phyloP scores from a whole-genome alignment of 2,113 vertebrate species.

The Larimichthys polyactis region DNA sequence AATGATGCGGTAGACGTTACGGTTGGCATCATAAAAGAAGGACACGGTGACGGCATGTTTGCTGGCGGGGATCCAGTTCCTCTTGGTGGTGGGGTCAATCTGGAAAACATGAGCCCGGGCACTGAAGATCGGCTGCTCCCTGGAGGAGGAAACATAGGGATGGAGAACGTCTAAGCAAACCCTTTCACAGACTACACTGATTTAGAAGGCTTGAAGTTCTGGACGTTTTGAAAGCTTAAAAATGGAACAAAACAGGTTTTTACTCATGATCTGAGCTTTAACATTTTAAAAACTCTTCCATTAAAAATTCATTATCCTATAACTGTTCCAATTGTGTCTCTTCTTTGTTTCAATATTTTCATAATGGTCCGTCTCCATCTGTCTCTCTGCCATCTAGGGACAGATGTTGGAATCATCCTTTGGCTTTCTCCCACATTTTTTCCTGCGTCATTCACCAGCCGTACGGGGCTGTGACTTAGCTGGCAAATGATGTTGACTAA shows the following conservation, averaged over 20 bases:
- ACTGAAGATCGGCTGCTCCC: conserved; percentile 98
- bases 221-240: background rate
- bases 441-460: conserved; percentile 31
- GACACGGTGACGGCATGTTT: conserved; percentile 96
- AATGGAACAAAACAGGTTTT: background rate
- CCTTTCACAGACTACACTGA: background rate
- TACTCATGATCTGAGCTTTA: background rate
- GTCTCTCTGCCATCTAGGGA: conserved; percentile 27
- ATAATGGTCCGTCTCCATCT: background rate
- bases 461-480: conserved; percentile 36
- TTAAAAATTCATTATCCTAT: background rate
- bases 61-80: conserved; percentile 97
- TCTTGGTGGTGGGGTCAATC: conserved; percentile 94
- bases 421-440: conserved; percentile 27
- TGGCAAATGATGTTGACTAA: conserved; percentile 37
- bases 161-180: background rate
- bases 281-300: background rate
- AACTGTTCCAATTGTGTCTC: background rate
- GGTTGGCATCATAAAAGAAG: conserved; percentile 94
- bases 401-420: conserved; percentile 37
- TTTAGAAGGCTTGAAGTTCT: background rate
- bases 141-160: conserved; percentile 60
- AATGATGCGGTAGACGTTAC: conserved; percentile 97
- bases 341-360: background rate
- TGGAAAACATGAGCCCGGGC: conserved; percentile 97